Evolutionary conservation across 2,797 vertebrate species (phyloP).

Genomic region (Eulemur coronatus): DNA sequence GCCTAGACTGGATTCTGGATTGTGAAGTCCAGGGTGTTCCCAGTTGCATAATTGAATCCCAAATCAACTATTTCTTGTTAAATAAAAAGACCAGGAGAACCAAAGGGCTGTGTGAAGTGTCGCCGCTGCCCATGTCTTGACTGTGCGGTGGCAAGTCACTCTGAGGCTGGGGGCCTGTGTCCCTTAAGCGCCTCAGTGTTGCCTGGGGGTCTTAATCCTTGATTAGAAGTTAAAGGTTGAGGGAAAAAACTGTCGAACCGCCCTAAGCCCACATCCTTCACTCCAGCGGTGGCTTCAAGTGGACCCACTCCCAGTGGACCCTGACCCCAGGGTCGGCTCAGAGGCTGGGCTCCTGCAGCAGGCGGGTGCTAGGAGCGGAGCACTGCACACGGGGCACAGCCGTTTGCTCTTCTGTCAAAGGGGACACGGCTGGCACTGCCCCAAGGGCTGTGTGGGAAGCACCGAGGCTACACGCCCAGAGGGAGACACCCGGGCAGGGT

Average conservation of each 20-base stretch:
- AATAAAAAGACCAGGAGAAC: background rate
- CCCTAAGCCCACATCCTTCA: background rate
- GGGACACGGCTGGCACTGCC: background rate
- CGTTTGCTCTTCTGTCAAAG: background rate
- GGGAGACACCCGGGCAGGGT: background rate
- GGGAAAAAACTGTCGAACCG: background rate
- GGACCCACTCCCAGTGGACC: background rate
- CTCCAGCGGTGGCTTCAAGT: background rate
- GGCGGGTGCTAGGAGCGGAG: background rate
- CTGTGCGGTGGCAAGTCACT: too few relatives aligned
- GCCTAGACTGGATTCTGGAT: background rate
- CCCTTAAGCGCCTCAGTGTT: background rate
- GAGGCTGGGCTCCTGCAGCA: background rate
- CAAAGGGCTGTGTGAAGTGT: background rate
- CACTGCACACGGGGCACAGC: background rate
- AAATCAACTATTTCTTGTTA: background rate
- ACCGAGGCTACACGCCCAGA: too few relatives aligned
- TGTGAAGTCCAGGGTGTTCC: background rate
- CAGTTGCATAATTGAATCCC: background rate
- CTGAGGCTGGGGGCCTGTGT: background rate
- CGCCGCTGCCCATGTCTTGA: background rate
- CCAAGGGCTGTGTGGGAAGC: background rate
- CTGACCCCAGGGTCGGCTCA: background rate
- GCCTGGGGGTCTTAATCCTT: rapidly evolving
- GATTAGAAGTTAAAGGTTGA: background rate